Evolutionary conservation across 2,888 invertebrate species (phyloP).

Genomic region (Micoletzkya japonica): DNA sequence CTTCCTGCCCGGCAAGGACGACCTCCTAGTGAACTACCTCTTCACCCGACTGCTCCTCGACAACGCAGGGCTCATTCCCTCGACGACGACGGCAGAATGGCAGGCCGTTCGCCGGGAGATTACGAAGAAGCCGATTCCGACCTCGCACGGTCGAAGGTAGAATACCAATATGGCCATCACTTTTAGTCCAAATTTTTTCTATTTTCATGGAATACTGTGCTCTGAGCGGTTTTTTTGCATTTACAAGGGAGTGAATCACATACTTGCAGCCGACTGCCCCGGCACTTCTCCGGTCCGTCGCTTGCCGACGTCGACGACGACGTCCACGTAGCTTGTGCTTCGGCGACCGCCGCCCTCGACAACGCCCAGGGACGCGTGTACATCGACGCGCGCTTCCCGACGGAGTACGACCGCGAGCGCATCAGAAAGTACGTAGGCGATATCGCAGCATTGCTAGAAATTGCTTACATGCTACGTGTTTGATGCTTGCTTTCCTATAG

Average conservation of each 20-base stretch:
- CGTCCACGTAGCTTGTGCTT: slow-evolving; percentile 10
- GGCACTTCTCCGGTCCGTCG: too few relatives aligned
- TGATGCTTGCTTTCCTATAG: too few relatives aligned
- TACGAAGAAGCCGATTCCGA: background rate
- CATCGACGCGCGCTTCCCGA: slow-evolving; percentile 54
- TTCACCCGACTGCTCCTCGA: slow-evolving; percentile 41
- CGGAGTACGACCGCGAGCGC: slow-evolving; percentile 26
- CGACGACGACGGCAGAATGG: background rate
- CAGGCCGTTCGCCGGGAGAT: background rate
- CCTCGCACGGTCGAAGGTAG: background rate
- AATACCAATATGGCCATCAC: too few relatives aligned
- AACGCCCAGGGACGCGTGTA: slow-evolving; percentile 55
- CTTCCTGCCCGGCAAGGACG: background rate
- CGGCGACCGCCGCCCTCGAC: slow-evolving; percentile 32
- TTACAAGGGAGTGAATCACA: too few relatives aligned
- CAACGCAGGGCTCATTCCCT: slow-evolving; percentile 29
- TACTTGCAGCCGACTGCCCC: background rate
- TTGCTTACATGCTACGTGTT: too few relatives aligned
- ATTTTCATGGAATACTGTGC: too few relatives aligned
- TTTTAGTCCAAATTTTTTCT: too few relatives aligned
- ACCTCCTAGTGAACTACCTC: slow-evolving; percentile 40
- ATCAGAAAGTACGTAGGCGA: slow-evolving; percentile 31
- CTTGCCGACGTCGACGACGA: background rate
- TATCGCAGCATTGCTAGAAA: too few relatives aligned
- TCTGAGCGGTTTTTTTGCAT: too few relatives aligned